These are phyloP conservation scores for Danionella dracula DNA, from an alignment of 2,797 vertebrate genomes.

Conservation along the genomic window DNA sequence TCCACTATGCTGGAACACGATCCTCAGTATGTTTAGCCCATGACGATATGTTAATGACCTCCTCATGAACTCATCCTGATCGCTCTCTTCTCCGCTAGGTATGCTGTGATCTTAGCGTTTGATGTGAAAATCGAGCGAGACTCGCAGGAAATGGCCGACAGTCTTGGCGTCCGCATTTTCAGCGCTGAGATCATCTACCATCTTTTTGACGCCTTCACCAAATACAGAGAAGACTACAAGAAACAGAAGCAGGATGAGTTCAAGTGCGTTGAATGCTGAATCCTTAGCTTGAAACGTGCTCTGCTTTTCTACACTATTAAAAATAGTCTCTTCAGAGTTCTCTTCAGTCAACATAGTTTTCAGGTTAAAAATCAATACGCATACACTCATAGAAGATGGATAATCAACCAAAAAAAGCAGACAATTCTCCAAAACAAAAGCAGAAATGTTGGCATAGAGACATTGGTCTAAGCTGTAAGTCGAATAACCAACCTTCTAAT, in stretches of 20 bases:
- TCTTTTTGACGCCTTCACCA: constrained; percentile 95
- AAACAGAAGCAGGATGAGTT: constrained; percentile 98
- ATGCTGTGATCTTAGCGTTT: constrained; percentile 90
- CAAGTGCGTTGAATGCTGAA: constrained; percentile 72
- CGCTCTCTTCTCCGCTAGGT: constrained; percentile 64
- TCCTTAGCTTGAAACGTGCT: too few species aligned
- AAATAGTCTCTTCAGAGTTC: too few species aligned
- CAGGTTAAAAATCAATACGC: too few species aligned
- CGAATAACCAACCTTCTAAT: too few species aligned
- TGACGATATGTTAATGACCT: background rate
- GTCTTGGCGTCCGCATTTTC: constrained; percentile 89
- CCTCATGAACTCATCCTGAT: background rate
- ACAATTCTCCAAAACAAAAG: too few species aligned
- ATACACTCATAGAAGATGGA: too few species aligned
- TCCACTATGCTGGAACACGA: constrained; percentile 97
- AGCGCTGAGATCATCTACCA: constrained; percentile 98
- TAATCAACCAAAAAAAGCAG: too few species aligned
- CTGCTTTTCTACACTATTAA: too few species aligned
- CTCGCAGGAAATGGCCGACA: constrained; percentile 96
- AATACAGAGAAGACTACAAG: constrained; percentile 96
- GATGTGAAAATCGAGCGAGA: constrained; percentile 94
- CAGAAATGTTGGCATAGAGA: too few species aligned
- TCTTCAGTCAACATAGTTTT: too few species aligned
- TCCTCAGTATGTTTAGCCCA: constrained; percentile 74
- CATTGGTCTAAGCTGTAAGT: too few species aligned